A percentile compares a stretch with the other conserved stretches of the same genome.
Conservation (phyloP, 1,140 invertebrate genomes). For the Scaptomyza pallida region DNA sequence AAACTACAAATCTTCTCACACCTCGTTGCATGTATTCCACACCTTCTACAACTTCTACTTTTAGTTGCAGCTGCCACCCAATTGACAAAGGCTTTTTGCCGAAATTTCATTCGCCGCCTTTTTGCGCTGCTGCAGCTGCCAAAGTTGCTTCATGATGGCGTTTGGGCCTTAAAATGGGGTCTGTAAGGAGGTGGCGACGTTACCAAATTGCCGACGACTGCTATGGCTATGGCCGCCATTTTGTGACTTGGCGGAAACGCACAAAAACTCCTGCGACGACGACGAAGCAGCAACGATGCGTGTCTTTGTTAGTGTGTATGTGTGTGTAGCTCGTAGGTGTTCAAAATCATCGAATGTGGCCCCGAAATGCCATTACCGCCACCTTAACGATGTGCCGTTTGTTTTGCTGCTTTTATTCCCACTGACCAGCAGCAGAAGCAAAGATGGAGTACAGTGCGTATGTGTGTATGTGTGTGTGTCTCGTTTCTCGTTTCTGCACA, state of each 20-base stretch:
- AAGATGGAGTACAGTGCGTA: slow-evolving; percentile 58
- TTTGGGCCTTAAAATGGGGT: slow-evolving; percentile 8
- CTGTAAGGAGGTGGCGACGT: slow-evolving; percentile 54
- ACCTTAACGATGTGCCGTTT: slow-evolving; percentile 69
- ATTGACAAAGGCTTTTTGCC: slow-evolving; percentile 51
- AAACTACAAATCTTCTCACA: background rate
- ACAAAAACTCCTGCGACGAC: slow-evolving; percentile 33
- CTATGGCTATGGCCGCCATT: slow-evolving; percentile 63
- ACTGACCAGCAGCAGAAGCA: slow-evolving; percentile 39
- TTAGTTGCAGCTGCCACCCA: slow-evolving; percentile 28
- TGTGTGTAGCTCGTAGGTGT: slow-evolving; percentile 56
- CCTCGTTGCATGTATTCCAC: no score
- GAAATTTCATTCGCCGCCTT: slow-evolving; percentile 72
- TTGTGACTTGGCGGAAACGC: slow-evolving; percentile 78
- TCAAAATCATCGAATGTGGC: slow-evolving; percentile 77
- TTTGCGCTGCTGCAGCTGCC: slow-evolving; percentile 45
- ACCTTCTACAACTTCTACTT: background rate
- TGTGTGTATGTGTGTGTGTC: slow-evolving; percentile 48
- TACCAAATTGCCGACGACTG: slow-evolving; percentile 54
- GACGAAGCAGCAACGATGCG: background rate
- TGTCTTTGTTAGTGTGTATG: slow-evolving; percentile 9
- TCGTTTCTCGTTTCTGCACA: slow-evolving; percentile 74
- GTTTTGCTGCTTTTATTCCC: slow-evolving; percentile 47
- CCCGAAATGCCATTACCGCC: slow-evolving; percentile 79
- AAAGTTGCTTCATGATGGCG: slow-evolving; percentile 32